Evolutionary conservation across 2,797 vertebrate species (phyloP), one percentile per base, ranked within the genome.

Genomic region (Aphelocoma californica): DNA sequence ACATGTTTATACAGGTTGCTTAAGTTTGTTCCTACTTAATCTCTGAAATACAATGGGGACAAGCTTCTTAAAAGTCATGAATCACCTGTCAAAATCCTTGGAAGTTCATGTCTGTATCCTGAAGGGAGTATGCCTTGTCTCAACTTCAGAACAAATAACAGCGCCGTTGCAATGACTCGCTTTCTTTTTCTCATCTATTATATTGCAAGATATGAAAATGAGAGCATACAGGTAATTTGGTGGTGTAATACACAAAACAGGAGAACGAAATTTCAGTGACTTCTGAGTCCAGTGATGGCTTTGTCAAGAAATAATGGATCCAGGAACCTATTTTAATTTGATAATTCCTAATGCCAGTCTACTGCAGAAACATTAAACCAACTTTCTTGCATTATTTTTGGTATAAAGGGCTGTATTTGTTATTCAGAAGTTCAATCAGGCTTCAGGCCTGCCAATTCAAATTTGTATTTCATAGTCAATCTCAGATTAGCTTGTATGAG

Each of bases 161-260:
- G 31, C 17, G 50, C 13, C 2, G 44, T 38, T 60, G 34, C 8
- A 83, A 60, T 2, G 0, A 36, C 13, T 66, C 1, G 0, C 3
- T 72, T 77, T 73, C 12, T 64, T 56, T 79, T 40, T 44, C 83
- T 38, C 9, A n/a, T 57, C 31, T 34, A 18, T 79, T 82, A 12
- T 26, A 6, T 10, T 74, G 36, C 15, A 77, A 29, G 25, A 54
- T 60, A 69, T 36, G 24, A 81, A 92, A 91, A 25, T n/a, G 14
- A 44, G 29, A 57, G 8, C 13, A 78, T 31, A n/a, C 7, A 57
- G 3, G 9, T 78, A 80, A 85, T 34, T 24, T 80, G 31, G 24
- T 64, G 17, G 3, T 20, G 1, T 15, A 80, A 74, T 34, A 29
- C 12, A 75, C 50, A 71, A 67, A 65, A 58, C 0, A 80, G 42